These are phyloP conservation scores for Bradynema listronoti DNA, from an alignment of 1,140 invertebrate species.

Conservation along the genomic window DNA sequence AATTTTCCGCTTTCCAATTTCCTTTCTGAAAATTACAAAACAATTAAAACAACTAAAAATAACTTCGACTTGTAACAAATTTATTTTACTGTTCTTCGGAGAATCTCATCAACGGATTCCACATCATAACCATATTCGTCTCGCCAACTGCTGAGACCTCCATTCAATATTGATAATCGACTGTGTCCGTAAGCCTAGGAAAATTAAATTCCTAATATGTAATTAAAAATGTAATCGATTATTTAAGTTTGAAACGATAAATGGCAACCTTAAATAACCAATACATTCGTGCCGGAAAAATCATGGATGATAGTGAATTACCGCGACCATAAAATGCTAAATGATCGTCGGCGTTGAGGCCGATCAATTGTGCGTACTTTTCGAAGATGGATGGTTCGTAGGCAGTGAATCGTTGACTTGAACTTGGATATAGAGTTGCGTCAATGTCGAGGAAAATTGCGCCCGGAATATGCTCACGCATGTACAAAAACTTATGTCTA, in stretches of 20 bases:
- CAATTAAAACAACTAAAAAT: too few species aligned
- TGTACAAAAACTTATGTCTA: slow-evolving; percentile 5
- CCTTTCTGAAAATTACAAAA: slow-evolving; percentile 27
- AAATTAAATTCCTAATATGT: slow-evolving; percentile 42
- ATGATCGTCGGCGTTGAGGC: slow-evolving; percentile 45
- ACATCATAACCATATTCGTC: slow-evolving; percentile 21
- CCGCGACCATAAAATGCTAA: slow-evolving; percentile 49
- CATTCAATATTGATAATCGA: slow-evolving; percentile 11
- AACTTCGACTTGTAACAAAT: too few species aligned
- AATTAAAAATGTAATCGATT: slow-evolving; percentile 48
- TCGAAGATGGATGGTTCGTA: slow-evolving; percentile 48
- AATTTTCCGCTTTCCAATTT: slow-evolving; percentile 36
- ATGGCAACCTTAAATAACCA: slow-evolving; percentile 42
- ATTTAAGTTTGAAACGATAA: too few species aligned
- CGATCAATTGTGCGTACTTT: slow-evolving; percentile 43
- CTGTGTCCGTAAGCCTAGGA: slow-evolving; percentile 35
- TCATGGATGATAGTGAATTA: slow-evolving; percentile 43
- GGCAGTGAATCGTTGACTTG: slow-evolving; percentile 39
- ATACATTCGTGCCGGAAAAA: slow-evolving; percentile 41
- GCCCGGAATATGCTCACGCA: slow-evolving; percentile 38
- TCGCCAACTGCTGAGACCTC: slow-evolving; percentile 17
- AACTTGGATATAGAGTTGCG: slow-evolving; percentile 35
- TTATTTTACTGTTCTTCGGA: slow-evolving; percentile 1
- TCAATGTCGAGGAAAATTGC: slow-evolving; percentile 37
- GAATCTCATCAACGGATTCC: slow-evolving; percentile 19